phyloP scores from a whole-genome alignment of 2,888 invertebrate species.

The Drosophila lutescens region DNA sequence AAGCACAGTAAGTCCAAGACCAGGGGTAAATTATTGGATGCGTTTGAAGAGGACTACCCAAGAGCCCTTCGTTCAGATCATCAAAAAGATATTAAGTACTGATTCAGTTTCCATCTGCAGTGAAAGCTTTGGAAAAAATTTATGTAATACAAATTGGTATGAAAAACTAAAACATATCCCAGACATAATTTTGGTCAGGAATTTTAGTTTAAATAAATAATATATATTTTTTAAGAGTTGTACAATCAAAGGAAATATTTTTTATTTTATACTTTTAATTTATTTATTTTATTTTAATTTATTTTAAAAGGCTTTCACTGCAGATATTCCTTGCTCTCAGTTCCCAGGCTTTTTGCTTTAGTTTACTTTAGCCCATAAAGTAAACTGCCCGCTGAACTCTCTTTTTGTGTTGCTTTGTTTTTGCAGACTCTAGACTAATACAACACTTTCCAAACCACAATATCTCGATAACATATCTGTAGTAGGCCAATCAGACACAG shows the following conservation, averaged over 20 bases:
- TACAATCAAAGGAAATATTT: neutral
- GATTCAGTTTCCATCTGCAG: neutral
- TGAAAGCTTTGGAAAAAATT: neutral
- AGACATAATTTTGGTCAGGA: no score
- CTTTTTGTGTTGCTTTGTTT: constrained; percentile 64
- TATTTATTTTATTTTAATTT: no score
- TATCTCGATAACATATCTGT: constrained; percentile 83
- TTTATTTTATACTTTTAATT: neutral
- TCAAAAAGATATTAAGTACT: neutral
- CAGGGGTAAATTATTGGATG: neutral
- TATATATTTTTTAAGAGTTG: no score
- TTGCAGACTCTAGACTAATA: constrained; percentile 82
- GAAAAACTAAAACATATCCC: no score
- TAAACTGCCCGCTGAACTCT: constrained; percentile 54
- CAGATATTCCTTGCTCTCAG: constrained; percentile 5
- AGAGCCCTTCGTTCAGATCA: constrained; percentile 1
- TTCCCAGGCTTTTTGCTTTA: constrained; percentile 5
- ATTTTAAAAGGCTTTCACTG: neutral
- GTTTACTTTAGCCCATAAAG: neutral
- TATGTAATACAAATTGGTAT: neutral
- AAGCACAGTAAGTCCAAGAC: constrained; percentile 87
- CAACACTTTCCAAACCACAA: constrained; percentile 84
- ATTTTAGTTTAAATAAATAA: no score
- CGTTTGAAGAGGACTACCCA: neutral
- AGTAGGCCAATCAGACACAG: constrained; percentile 63